A percentile compares a stretch with the other conserved stretches of the same genome.
Conservation (phyloP, 2,888 invertebrate genomes). For the Dicyrtoma fusca region DNA sequence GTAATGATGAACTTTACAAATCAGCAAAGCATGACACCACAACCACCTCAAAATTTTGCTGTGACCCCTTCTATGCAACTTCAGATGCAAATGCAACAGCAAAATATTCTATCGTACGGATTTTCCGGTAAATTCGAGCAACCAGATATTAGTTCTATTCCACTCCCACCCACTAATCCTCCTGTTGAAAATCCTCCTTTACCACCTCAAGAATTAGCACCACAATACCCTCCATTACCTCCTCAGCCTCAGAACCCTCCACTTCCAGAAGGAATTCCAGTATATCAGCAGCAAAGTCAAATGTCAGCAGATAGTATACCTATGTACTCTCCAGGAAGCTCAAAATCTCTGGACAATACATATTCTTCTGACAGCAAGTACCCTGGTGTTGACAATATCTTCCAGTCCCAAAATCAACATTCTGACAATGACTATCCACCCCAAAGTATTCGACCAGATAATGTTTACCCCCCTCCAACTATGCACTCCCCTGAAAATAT, state of each 20-base stretch:
- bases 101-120: constrained; percentile 32
- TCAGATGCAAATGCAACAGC: constrained; percentile 41
- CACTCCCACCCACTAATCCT: constrained; percentile 43
- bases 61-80: constrained; percentile 34
- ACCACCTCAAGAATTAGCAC: constrained; percentile 40
- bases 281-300: constrained; percentile 27
- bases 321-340: neutral
- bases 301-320: neutral
- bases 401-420: constrained; percentile 11
- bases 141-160: constrained; percentile 46
- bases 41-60: neutral
- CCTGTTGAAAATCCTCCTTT: constrained; percentile 29
- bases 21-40: neutral
- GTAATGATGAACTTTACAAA: constrained; percentile 28
- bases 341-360: neutral
- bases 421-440: neutral
- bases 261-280: constrained; percentile 6
- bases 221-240: constrained; percentile 33
- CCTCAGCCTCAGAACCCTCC: constrained; percentile 38
- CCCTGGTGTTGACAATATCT: neutral
- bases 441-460: neutral
- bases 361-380: neutral
- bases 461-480: neutral
- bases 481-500: neutral
- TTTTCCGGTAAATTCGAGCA: constrained; percentile 28